Evolutionary conservation across 2,113 vertebrate species (phyloP).

Genomic region (Scomber japonicus): DNA sequence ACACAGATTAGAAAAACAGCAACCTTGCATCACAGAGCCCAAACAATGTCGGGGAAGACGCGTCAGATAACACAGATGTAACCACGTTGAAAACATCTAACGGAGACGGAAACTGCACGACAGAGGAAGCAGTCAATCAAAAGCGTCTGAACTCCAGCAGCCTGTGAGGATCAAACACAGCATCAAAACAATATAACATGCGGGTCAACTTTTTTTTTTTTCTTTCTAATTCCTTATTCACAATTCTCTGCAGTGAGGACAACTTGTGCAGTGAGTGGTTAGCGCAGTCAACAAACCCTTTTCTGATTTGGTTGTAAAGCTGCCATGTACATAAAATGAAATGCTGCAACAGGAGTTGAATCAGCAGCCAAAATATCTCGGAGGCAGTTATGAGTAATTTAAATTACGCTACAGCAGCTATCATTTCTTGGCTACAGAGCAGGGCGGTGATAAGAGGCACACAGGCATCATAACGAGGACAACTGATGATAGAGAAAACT

Average conservation of each 20-base stretch:
- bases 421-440: slow-evolving; percentile 18
- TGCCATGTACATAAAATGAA: slow-evolving; percentile 45
- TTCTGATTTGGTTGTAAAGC: slow-evolving; percentile 36
- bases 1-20: slow-evolving; percentile 70
- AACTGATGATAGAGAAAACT: slow-evolving; percentile 14
- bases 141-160: slow-evolving; percentile 47
- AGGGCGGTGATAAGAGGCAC: background rate
- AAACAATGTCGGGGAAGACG: slow-evolving; percentile 62
- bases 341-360: slow-evolving; percentile 41
- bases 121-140: slow-evolving; percentile 63
- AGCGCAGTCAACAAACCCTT: slow-evolving; percentile 44
- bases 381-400: slow-evolving; percentile 53
- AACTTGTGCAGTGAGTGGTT: slow-evolving; percentile 14
- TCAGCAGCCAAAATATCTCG: slow-evolving; percentile 55
- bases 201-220: slow-evolving; percentile 5
- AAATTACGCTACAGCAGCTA: slow-evolving; percentile 55
- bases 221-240: slow-evolving; percentile 13
- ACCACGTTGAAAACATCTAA: slow-evolving; percentile 53
- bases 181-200: slow-evolving; percentile 37
- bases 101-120: slow-evolving; percentile 27
- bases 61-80: slow-evolving; percentile 67
- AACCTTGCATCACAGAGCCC: slow-evolving; percentile 65
- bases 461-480: slow-evolving; percentile 5
- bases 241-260: slow-evolving; percentile 32
- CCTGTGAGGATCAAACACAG: slow-evolving; percentile 60